Base-by-base conservation (phyloP, 2,113 vertebrate species). In the Sciurus niger region DNA sequence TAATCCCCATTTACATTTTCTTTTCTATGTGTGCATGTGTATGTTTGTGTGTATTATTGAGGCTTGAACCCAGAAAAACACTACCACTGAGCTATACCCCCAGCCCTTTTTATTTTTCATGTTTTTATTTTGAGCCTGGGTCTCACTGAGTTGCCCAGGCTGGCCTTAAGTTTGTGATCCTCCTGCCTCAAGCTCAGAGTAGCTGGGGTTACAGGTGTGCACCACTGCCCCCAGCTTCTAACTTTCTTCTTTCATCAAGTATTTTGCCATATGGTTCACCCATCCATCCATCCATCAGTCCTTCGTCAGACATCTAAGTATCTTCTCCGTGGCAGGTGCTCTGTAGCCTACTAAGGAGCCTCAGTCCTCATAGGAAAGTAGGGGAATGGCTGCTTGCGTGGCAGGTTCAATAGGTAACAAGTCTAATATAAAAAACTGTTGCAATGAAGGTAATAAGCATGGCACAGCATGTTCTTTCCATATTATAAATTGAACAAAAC, bases 1-100 rank as follows among this genome's bases (percentile, higher is more conserved):
- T 70, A 83, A 67, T 96, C 67, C 80, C 73, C 63, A 68, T 92
- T 93, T 87, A 58, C 28, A 72, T 82, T 92, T 65, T 77, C 14
- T 90, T 79, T 73, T 84, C 60, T 63, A 2, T 63, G 22, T 63
- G 60, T 25, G 60, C 25, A 24, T 25, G 60, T 60, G 20, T 55
- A 20, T 60, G 7, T 60, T 7, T 24, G 58, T 60, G 58, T 60
- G 22, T 60, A 24, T 63, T 25, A 11, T 24, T 63, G 60, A 63
- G 24, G 8, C 60, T 63, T 63, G 60, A 63, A 63, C 24, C 24
- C 60, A 63, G 60, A 8, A 63, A 22, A 25, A 10, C 60, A 10
- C 60, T 63, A 63, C 22, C 24, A 28, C 22, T 25, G 60, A 63
- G 24, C 60, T 63, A 25, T 22, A 25, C 60, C 60, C 55, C 60